phyloP scores from a whole-genome alignment of 2,113 vertebrate genomes.

The Calyptomena viridis region DNA sequence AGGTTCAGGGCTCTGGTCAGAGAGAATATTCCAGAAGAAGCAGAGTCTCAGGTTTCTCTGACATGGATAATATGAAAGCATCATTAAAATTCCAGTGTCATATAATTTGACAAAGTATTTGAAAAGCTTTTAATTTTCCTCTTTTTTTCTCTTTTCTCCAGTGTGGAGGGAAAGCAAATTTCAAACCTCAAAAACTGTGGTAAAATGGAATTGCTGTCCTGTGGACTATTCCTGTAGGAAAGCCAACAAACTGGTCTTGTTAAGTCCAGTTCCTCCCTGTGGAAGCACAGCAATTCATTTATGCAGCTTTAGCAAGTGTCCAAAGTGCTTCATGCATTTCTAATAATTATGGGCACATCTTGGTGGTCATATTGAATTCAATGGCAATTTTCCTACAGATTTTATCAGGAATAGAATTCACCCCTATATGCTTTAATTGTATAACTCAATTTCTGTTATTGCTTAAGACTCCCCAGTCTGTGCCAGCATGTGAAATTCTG shows the following conservation, averaged over 20 bases:
- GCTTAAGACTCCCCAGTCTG: conserved; percentile 26
- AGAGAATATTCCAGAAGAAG: background rate
- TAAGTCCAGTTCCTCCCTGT: background rate
- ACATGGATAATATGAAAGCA: background rate
- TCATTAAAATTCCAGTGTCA: background rate
- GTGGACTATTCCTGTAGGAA: background rate
- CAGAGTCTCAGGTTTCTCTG: background rate
- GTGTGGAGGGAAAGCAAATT: background rate
- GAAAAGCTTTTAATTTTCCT: background rate
- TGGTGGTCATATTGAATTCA: conserved; percentile 42
- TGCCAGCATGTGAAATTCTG: conserved; percentile 57
- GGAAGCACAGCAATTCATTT: conserved; percentile 12
- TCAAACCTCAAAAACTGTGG: background rate
- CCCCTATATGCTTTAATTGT: conserved; percentile 25
- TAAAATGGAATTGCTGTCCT: background rate
- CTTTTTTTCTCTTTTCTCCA: background rate
- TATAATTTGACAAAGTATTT: background rate
- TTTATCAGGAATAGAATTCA: conserved; percentile 50
- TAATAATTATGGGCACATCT: conserved; percentile 32
- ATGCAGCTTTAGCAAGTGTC: background rate
- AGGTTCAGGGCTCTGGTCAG: background rate
- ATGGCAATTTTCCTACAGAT: conserved; percentile 49
- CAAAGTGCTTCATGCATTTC: background rate
- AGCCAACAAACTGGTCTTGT: background rate
- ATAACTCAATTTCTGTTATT: conserved; percentile 44